Percentiles rank a stretch among this genome's conserved stretches.
These are phyloP conservation scores for Phyto melanocephala DNA, from an alignment of 2,888 invertebrate species.

Conservation along the genomic window DNA sequence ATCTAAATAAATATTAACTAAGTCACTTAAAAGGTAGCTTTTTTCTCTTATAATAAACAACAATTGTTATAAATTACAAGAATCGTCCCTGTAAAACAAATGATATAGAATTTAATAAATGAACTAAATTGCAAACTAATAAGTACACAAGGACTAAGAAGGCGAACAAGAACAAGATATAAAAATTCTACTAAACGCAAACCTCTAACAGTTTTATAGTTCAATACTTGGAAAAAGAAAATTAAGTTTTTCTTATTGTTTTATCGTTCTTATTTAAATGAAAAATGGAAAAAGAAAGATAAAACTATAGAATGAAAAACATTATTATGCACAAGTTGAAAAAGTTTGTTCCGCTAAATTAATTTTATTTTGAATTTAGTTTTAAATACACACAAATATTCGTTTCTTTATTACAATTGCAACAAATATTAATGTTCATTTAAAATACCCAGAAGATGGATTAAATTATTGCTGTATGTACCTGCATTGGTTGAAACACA, in stretches of 20 bases:
- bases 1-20: not conserved
- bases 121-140: not conserved
- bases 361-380: not conserved
- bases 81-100: conserved; percentile 18
- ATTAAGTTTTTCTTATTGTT: not conserved
- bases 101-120: not conserved
- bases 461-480: not conserved
- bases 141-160: too few relatives aligned
- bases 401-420: not conserved
- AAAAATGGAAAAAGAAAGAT: not conserved
- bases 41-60: not conserved
- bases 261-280: not conserved
- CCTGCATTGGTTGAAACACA: not conserved
- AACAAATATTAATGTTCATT: not conserved
- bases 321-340: conserved; percentile 6
- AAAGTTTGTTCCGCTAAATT: not conserved
- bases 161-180: too few relatives aligned
- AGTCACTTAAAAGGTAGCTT: not conserved
- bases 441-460: not conserved
- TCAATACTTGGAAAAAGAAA: not conserved
- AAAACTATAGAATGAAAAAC: not conserved
- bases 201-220: conserved; percentile 5
- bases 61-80: conserved; percentile 12
- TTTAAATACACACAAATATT: not conserved
- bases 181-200: not conserved